Conservation (phyloP, 2,113 vertebrate genomes). For the Picathartes gymnocephalus region DNA sequence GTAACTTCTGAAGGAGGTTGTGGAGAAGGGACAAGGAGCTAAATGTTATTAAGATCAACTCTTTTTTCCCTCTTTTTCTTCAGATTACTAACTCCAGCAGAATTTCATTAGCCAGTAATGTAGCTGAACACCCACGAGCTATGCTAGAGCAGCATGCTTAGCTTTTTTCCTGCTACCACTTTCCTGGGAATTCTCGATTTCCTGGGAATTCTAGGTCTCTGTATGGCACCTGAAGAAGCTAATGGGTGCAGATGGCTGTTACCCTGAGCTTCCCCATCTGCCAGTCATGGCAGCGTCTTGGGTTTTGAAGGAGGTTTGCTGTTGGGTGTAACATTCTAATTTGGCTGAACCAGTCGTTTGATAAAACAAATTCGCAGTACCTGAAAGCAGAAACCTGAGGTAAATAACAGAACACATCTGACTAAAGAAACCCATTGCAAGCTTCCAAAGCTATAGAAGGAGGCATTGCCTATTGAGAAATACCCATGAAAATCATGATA, state of each 20-base stretch:
- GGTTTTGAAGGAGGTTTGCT: not conserved
- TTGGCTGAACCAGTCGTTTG: not conserved
- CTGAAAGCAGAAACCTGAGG: not conserved
- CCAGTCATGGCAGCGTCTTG: not conserved
- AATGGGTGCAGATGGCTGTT: not conserved
- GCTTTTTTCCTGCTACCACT: not conserved
- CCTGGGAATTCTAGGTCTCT: not conserved
- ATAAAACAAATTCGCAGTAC: not conserved
- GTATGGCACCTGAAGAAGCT: not conserved
- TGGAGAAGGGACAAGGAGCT: not conserved
- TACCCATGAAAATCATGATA: not conserved
- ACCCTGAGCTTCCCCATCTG: not conserved
- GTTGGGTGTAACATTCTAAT: not conserved
- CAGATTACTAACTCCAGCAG: not conserved
- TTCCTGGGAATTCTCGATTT: not conserved
- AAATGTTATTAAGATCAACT: not conserved
- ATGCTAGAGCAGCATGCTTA: not conserved
- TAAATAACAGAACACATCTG: not conserved
- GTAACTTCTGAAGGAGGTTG: not conserved
- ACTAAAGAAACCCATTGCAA: not conserved
- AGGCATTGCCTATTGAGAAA: not conserved
- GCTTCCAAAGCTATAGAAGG: not conserved
- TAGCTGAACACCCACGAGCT: not conserved
- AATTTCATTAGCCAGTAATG: not conserved
- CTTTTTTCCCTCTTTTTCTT: not conserved